Evolutionary conservation across 2,888 invertebrate genomes (phyloP).

Genomic region (Ochlodes sylvanus): DNA sequence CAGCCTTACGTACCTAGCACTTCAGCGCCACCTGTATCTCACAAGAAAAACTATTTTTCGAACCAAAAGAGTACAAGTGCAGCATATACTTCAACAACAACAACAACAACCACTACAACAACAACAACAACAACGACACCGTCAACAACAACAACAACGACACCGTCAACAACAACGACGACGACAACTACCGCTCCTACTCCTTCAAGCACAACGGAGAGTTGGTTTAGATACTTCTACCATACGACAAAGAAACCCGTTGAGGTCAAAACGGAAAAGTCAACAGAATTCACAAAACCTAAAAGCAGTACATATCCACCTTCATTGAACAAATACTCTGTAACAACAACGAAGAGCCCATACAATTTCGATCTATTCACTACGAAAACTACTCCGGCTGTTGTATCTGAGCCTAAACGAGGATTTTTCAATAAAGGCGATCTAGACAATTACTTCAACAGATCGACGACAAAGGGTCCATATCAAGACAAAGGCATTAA

Average conservation of each 20-base stretch:
- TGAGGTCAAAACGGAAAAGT: constrained; percentile 55
- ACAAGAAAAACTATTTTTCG: constrained; percentile 57
- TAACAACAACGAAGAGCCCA: constrained; percentile 83
- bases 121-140: constrained; percentile 44
- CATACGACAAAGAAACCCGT: constrained; percentile 48
- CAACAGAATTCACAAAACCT: constrained; percentile 52
- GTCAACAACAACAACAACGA: constrained; percentile 43
- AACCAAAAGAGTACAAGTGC: constrained; percentile 49
- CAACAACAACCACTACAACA: constrained; percentile 41
- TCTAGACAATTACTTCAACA: constrained; percentile 66
- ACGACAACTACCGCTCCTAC: constrained; percentile 46
- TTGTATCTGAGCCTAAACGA: constrained; percentile 55
- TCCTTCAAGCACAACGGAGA: constrained; percentile 50
- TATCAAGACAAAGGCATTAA: constrained; percentile 70
- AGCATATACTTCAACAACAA: constrained; percentile 47
- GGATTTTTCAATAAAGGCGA: constrained; percentile 74
- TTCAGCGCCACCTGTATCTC: constrained; percentile 55
- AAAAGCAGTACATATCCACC: constrained; percentile 58
- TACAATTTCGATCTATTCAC: constrained; percentile 81
- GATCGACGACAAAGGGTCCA: constrained; percentile 83
- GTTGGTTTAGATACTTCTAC: constrained; percentile 60
- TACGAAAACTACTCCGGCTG: constrained; percentile 58
- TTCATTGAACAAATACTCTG: constrained; percentile 71
- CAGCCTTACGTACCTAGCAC: constrained; percentile 76
- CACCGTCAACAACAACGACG: constrained; percentile 46